These are phyloP conservation scores for Drosophila pseudotakahashii DNA, from an alignment of 2,888 invertebrate species.

Conservation along the genomic window DNA sequence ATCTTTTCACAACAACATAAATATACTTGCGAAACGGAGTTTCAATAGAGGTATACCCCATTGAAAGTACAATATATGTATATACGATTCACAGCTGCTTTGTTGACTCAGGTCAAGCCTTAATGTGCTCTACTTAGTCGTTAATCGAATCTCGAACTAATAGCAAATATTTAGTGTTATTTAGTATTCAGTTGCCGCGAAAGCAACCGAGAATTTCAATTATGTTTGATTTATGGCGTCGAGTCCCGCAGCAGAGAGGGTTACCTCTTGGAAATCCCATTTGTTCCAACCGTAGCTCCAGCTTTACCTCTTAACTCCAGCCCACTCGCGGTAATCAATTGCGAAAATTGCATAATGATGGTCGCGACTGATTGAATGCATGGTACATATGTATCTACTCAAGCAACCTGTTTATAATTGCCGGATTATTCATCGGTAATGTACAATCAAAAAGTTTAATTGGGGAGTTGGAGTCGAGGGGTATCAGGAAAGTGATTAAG, in stretches of 20 bases:
- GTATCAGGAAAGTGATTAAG: background rate
- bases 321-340: constrained; percentile 40
- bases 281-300: constrained; percentile 18
- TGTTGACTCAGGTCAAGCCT: constrained; percentile 42
- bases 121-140: constrained; percentile 46
- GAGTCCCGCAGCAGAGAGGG: constrained; percentile 8
- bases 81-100: background rate
- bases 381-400: constrained; percentile 3
- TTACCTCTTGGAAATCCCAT: constrained; percentile 23
- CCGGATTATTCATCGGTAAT: constrained; percentile 40
- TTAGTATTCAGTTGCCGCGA: constrained; percentile 7
- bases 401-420: constrained; percentile 44
- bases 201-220: constrained; percentile 18
- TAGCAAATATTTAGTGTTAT: constrained; percentile 33
- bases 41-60: background rate
- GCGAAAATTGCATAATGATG: constrained; percentile 45
- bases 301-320: constrained; percentile 7
- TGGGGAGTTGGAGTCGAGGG: background rate
- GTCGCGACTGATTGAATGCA: constrained; percentile 26
- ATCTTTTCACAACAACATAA: background rate
- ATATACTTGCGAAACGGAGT: background rate
- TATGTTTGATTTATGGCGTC: constrained; percentile 40
- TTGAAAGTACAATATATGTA: too few species aligned
- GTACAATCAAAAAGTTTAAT: constrained; percentile 17
- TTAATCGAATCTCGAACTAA: constrained; percentile 35